Evolutionary conservation across 2,888 invertebrate genomes (phyloP), one percentile per base, ranked within the genome.

Genomic region (Tineola bisselliella): DNA sequence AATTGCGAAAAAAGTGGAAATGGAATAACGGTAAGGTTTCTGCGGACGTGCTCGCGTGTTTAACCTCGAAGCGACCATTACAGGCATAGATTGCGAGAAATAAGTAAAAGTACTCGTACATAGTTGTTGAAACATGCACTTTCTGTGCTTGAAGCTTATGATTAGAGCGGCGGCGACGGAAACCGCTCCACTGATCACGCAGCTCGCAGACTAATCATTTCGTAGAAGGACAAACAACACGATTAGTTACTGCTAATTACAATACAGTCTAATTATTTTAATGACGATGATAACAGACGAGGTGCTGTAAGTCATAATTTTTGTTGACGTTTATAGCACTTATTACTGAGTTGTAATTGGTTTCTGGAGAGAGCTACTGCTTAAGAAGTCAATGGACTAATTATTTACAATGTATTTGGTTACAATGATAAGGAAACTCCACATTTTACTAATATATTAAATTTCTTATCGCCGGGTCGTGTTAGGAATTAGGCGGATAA

Each of bases 121-220:
- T 31, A 31, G 54, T 48, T 38, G 48, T 38, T 52, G 44, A 64
- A 64, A 64, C 59, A 60, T 59, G 62, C 63, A 63, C 69, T 72
- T 73, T 74, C 70, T 69, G 67, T 61, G 38, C 38, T 38, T 38
- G 61, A 64, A 67, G 62, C 66, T 38, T 66, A 69, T 70, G 68
- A 72, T 76, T 76, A 75, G n/a, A 65, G 69, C 52, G 64, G 61
- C 68, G 71, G 30, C 56, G 56, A 25, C 56, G 56, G 69, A 71
- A 70, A 70, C 71, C 63, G 69, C 66, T 67, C 38, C 67, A 65
- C 69, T 66, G 65, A 68, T 63, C 74, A 73, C 72, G 72, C 72
- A 66, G 6, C 18, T 8, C 56, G 19, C 18, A 13, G 19, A 17
- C 33, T 58, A 58, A 58, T 58, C 19, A 30, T 8, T 58, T 58